These are phyloP conservation scores for Aphidoletes aphidimyza DNA, from an alignment of 2,888 invertebrate genomes.

Conservation along the genomic window DNA sequence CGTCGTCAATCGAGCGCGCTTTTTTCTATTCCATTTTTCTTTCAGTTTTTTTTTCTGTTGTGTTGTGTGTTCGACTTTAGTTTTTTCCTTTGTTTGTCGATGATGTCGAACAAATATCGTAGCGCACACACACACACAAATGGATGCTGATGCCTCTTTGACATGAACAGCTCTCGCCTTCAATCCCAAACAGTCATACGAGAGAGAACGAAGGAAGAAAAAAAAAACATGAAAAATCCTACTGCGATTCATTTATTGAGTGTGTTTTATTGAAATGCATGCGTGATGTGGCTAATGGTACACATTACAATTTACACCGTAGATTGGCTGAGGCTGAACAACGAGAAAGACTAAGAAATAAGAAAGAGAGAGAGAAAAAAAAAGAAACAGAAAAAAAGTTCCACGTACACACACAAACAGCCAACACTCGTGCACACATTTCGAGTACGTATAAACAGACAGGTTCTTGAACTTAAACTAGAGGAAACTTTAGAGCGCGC, in stretches of 20 bases:
- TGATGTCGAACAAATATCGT: not conserved
- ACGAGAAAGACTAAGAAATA: too few relatives aligned
- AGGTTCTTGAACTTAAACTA: slow-evolving; percentile 52
- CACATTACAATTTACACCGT: slow-evolving; percentile 36
- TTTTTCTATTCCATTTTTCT: slow-evolving; percentile 6
- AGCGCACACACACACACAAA: not conserved
- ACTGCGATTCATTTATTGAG: slow-evolving; percentile 49
- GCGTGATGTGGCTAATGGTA: slow-evolving; percentile 51
- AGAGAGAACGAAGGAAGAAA: not conserved
- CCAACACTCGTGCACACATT: not conserved
- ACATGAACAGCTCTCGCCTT: not conserved
- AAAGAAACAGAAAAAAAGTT: too few relatives aligned
- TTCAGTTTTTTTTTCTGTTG: not conserved
- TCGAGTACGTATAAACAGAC: slow-evolving; percentile 29
- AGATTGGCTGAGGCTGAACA: not conserved
- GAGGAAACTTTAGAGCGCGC: not conserved
- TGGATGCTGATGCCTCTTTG: slow-evolving; percentile 46
- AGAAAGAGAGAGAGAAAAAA: not conserved
- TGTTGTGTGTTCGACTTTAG: too few relatives aligned
- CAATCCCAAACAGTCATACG: not conserved
- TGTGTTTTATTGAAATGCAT: slow-evolving; percentile 51
- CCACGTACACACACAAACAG: not conserved
- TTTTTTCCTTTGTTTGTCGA: too few relatives aligned
- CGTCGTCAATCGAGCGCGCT: slow-evolving; percentile 21
- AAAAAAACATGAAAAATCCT: slow-evolving; percentile 22